Evolutionary conservation across 2,113 vertebrate species (phyloP).

Genomic region (Actenoides hombroni): DNA sequence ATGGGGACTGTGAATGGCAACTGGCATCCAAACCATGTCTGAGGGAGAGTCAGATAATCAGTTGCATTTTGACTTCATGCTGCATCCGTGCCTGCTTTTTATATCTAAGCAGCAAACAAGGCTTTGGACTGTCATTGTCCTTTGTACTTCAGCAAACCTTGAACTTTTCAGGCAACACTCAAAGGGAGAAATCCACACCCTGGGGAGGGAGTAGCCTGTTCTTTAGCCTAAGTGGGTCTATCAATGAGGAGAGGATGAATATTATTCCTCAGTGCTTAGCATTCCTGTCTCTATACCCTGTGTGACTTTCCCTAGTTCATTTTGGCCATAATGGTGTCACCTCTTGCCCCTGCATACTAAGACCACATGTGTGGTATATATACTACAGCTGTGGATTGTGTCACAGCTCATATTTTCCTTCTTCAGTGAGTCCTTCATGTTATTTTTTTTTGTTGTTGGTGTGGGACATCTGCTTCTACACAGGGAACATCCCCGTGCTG

Average conservation of each 20-base stretch:
- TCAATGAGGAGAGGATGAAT: neutral
- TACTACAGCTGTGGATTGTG: accelerated
- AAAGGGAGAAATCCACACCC: neutral
- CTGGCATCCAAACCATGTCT: neutral
- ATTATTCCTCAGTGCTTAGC: accelerated
- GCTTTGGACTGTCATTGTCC: neutral
- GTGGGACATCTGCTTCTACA: neutral
- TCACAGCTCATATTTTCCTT: neutral
- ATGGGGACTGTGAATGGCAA: neutral
- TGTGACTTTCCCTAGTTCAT: neutral
- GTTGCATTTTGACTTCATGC: neutral
- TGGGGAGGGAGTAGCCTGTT: neutral
- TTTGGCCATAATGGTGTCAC: accelerated
- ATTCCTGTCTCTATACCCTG: neutral
- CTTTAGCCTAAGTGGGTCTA: neutral
- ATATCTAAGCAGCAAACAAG: neutral
- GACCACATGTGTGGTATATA: accelerated
- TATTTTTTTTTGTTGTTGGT: neutral
- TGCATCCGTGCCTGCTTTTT: neutral
- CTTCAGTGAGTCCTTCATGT: neutral
- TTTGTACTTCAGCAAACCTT: neutral
- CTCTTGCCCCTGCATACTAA: neutral
- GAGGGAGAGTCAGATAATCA: neutral
- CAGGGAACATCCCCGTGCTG: neutral
- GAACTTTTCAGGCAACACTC: neutral